These are phyloP conservation scores for Neodontobutis hainanensis DNA, from an alignment of 2,113 vertebrate species.

Conservation along the genomic window DNA sequence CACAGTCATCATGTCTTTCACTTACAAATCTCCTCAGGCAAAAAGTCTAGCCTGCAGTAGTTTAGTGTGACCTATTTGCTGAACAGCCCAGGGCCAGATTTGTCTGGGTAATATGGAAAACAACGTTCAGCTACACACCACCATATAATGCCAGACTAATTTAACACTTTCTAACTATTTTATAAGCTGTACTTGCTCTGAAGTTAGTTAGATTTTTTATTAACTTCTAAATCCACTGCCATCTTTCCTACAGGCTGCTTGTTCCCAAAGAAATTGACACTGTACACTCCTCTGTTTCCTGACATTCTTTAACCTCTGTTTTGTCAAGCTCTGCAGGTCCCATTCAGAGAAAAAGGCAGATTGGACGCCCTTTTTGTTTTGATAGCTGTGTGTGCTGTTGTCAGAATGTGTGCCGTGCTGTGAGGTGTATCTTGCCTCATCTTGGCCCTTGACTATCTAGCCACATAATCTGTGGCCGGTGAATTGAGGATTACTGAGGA, in stretches of 20 bases:
- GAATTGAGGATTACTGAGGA: conserved; percentile 46
- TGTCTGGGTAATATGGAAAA: conserved; percentile 59
- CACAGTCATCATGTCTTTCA: conserved; percentile 40
- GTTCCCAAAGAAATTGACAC: conserved; percentile 43
- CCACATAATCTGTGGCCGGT: conserved; percentile 31
- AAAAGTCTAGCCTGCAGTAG: conserved; percentile 46
- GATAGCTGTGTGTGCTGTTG: conserved; percentile 59
- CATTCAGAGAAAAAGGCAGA: conserved; percentile 30
- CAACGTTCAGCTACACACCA: conserved; percentile 32
- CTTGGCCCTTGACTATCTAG: conserved; percentile 12
- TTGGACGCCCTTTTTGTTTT: conserved; percentile 56
- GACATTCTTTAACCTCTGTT: conserved; percentile 46
- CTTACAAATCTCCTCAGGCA: conserved; percentile 29
- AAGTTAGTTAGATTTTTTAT: conserved; percentile 8
- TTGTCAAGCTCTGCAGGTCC: conserved; percentile 51
- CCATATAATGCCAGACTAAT: conserved; percentile 36
- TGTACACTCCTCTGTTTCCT: conserved; percentile 10
- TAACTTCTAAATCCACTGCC: conserved; percentile 2
- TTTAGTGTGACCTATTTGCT: conserved; percentile 48
- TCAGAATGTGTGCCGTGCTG: conserved; percentile 17
- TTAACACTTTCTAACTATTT: conserved; percentile 45
- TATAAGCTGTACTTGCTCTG: conserved; percentile 14
- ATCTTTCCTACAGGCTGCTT: conserved; percentile 29
- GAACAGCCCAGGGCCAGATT: conserved; percentile 50
- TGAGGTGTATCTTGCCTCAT: conserved; percentile 23